Percentiles rank a stretch among this genome's conserved stretches.
phyloP scores from a whole-genome alignment of 2,113 vertebrate species.

The Aramus guarauna region DNA sequence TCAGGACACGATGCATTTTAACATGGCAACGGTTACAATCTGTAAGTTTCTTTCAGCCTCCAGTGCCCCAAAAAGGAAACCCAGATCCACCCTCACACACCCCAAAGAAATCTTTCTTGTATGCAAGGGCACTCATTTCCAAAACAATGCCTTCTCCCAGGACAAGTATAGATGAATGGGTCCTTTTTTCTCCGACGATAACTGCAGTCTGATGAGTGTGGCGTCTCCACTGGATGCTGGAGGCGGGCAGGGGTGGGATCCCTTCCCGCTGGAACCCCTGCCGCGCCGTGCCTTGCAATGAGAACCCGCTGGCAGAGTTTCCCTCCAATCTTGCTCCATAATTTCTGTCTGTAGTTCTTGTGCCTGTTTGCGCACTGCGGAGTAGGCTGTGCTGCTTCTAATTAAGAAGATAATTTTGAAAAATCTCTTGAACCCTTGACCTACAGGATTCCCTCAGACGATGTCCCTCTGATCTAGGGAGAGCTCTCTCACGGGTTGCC shows the following conservation, averaged over 20 bases:
- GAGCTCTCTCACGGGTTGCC: not conserved
- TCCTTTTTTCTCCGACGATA: not conserved
- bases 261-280: not conserved
- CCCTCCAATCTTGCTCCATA: not conserved
- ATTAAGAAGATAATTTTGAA: slow-evolving; percentile 15
- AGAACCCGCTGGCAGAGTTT: not conserved
- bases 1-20: not conserved
- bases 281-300: fast-evolving
- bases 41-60: not conserved
- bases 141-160: not conserved
- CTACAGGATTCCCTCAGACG: not conserved
- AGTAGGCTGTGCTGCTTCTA: not conserved
- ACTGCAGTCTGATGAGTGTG: not conserved
- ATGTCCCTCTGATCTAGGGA: not conserved
- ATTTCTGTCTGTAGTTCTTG: not conserved
- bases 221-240: not conserved
- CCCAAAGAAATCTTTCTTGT: not conserved
- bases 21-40: not conserved
- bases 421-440: not conserved
- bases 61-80: not conserved
- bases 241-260: not conserved
- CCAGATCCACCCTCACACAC: not conserved
- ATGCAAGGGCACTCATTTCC: not conserved
- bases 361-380: not conserved
- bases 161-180: not conserved